Evolutionary conservation across 2,888 invertebrate species (phyloP).

Genomic region (Melinopterus prodromus): DNA sequence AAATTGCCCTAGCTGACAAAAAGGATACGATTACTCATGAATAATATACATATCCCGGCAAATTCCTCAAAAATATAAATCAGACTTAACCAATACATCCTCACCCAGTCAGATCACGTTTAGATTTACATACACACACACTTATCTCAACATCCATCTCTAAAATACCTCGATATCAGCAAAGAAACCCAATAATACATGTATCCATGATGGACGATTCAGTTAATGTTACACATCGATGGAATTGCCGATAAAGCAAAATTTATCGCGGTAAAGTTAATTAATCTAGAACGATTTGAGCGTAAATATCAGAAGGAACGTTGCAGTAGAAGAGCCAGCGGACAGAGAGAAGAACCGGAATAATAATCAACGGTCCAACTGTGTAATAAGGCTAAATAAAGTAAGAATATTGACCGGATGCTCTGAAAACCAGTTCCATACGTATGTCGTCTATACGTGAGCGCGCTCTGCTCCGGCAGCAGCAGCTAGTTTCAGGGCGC

Average conservation of each 20-base stretch:
- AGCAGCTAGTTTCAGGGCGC: conserved; percentile 14
- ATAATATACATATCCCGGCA: too few species aligned
- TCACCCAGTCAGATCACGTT: neutral
- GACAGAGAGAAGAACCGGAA: conserved; percentile 14
- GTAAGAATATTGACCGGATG: conserved; percentile 32
- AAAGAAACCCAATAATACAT: neutral
- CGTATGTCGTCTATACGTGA: neutral
- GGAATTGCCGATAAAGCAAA: conserved; percentile 4
- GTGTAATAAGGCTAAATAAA: conserved; percentile 20
- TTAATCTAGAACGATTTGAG: conserved; percentile 12
- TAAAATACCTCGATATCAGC: neutral
- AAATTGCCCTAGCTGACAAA: too few species aligned
- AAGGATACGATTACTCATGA: too few species aligned
- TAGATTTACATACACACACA: neutral
- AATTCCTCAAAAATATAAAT: too few species aligned
- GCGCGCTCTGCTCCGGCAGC: conserved; percentile 6
- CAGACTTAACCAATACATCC: neutral
- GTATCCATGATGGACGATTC: neutral
- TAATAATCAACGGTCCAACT: conserved; percentile 12
- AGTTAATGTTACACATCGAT: neutral
- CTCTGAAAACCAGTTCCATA: conserved; percentile 29
- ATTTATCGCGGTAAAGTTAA: conserved; percentile 8
- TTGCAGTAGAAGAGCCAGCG: conserved; percentile 8
- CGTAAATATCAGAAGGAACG: conserved; percentile 14
- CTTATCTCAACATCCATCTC: neutral